A percentile compares a stretch with the other conserved stretches of the same genome.
These are phyloP conservation scores for Chymomyza caudatula DNA, from an alignment of 2,888 invertebrate species.

Conservation along the genomic window DNA sequence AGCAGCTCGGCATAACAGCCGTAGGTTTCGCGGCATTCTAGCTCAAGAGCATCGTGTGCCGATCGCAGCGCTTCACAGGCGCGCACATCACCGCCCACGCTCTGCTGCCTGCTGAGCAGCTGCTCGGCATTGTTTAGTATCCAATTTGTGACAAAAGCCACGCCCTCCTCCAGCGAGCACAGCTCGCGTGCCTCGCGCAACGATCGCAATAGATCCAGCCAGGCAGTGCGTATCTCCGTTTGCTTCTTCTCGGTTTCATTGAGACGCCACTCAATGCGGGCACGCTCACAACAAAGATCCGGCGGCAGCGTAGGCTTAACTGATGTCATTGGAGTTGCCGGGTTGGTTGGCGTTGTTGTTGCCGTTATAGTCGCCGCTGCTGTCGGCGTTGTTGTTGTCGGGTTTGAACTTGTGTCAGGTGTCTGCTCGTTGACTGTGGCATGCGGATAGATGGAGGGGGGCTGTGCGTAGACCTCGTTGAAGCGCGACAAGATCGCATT, in stretches of 20 bases:
- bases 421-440: slow-evolving; percentile 7
- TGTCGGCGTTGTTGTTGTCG: slow-evolving; percentile 14
- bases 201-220: slow-evolving; percentile 81
- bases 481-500: slow-evolving; percentile 76
- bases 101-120: slow-evolving; percentile 83
- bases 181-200: slow-evolving; percentile 82
- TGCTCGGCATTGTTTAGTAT: slow-evolving; percentile 87
- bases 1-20: slow-evolving; percentile 87
- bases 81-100: slow-evolving; percentile 84
- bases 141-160: slow-evolving; percentile 87
- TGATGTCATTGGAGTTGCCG: slow-evolving; percentile 17
- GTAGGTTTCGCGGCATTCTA: slow-evolving; percentile 88
- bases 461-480: slow-evolving; percentile 74
- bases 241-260: slow-evolving; percentile 81
- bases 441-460: slow-evolving; percentile 18
- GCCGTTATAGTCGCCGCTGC: slow-evolving; percentile 15
- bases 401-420: not conserved
- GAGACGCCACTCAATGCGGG: slow-evolving; percentile 80
- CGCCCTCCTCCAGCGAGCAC: slow-evolving; percentile 81
- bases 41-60: slow-evolving; percentile 86
- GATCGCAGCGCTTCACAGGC: slow-evolving; percentile 86
- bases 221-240: slow-evolving; percentile 81
- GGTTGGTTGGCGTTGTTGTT: slow-evolving; percentile 19
- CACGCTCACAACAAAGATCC: slow-evolving; percentile 82
- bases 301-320: slow-evolving; percentile 79